phyloP scores from a whole-genome alignment of 2,888 invertebrate genomes.

The Drosophila macrospina region DNA sequence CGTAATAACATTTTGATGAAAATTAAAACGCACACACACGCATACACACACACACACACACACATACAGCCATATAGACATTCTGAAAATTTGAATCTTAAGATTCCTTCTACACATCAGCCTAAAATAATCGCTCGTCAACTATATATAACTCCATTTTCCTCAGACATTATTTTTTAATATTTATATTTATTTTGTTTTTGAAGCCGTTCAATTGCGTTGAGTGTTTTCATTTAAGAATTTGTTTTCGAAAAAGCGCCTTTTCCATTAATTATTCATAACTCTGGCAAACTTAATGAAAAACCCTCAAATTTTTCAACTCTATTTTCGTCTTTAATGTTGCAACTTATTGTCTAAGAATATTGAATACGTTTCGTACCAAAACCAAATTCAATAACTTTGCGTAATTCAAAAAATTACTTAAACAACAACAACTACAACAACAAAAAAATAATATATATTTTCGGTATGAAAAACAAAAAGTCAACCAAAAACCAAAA shows the following conservation, averaged over 20 bases:
- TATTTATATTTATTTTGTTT: constrained; percentile 11
- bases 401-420: constrained; percentile 31
- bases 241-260: constrained; percentile 14
- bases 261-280: constrained; percentile 41
- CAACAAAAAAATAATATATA: constrained; percentile 16
- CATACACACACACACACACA: constrained; percentile 11
- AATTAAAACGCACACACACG: constrained; percentile 2
- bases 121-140: not conserved
- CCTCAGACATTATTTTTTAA: not conserved
- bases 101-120: not conserved
- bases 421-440: constrained; percentile 10
- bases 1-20: constrained; percentile 15
- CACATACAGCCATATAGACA: constrained; percentile 5
- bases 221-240: constrained; percentile 13
- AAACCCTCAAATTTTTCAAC: constrained; percentile 71
- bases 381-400: constrained; percentile 48
- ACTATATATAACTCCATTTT: constrained; percentile 9
- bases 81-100: not conserved
- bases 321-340: constrained; percentile 86
- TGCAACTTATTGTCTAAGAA: constrained; percentile 84
- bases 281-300: constrained; percentile 48
- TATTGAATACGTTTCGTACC: constrained; percentile 55
- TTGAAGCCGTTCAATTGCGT: constrained; percentile 46
- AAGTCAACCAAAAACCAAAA: constrained; percentile 23
- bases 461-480: constrained; percentile 23